Evolutionary conservation across 1,140 invertebrate species (phyloP).

Genomic region (Drosophila sulfurigaster): DNA sequence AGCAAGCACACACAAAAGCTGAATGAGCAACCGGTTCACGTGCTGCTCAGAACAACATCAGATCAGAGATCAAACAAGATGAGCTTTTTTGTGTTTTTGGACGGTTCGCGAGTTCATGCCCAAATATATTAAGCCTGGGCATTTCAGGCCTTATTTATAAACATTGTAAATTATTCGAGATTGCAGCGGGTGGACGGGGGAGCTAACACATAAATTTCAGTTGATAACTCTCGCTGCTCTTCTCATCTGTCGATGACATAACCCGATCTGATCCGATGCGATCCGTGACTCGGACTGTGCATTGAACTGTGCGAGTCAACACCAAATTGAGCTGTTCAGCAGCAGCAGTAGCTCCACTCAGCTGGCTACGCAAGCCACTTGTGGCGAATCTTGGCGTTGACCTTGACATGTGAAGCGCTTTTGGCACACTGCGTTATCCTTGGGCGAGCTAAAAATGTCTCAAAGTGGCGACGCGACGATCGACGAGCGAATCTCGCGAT

Average conservation of each 20-base stretch:
- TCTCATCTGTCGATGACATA: slow-evolving; percentile 43
- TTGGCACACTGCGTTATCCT: slow-evolving; percentile 72
- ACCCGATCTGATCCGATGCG: slow-evolving; percentile 17
- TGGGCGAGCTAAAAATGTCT: slow-evolving; percentile 71
- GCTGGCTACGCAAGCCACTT: background rate
- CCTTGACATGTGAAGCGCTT: slow-evolving; percentile 63
- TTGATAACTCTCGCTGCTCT: slow-evolving; percentile 12
- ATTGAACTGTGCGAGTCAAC: slow-evolving; percentile 45
- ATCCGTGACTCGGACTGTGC: slow-evolving; percentile 32
- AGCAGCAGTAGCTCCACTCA: background rate
- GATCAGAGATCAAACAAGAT: slow-evolving; percentile 7
- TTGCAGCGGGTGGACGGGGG: background rate
- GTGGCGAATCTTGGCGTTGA: slow-evolving; percentile 52
- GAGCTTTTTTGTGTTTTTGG: background rate
- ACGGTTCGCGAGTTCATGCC: slow-evolving; percentile 24
- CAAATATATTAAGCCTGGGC: slow-evolving; percentile 20
- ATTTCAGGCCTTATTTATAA: slow-evolving; percentile 34
- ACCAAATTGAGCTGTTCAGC: slow-evolving; percentile 28
- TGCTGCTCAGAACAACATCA: slow-evolving; percentile 13
- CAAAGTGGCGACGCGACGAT: slow-evolving; percentile 31
- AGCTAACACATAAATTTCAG: slow-evolving; percentile 11
- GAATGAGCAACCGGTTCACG: slow-evolving; percentile 37
- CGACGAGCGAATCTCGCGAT: slow-evolving; percentile 4
- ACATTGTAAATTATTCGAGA: slow-evolving; percentile 30
- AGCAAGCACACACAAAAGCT: slow-evolving; percentile 26